phyloP scores from a whole-genome alignment of 2,113 vertebrate species.

The Raja brachyura region DNA sequence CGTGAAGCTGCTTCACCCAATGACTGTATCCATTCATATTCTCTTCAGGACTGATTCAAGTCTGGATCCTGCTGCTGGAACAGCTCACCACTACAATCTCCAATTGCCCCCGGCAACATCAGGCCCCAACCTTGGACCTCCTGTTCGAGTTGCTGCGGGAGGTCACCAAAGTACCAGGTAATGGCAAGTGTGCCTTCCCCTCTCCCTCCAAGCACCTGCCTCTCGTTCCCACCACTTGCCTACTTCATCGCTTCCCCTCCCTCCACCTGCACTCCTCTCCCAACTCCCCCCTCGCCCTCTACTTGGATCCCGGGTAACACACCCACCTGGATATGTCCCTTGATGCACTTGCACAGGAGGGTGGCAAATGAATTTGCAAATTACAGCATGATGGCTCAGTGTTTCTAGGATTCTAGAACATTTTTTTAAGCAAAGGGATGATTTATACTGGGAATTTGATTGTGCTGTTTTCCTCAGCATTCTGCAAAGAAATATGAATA shows the following conservation, averaged over 20 bases:
- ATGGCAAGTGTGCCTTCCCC: constrained; percentile 39
- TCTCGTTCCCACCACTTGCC: too few species aligned
- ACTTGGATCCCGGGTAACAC: neutral
- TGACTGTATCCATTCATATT: neutral
- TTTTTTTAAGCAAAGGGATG: neutral
- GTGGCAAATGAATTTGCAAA: neutral
- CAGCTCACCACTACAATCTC: constrained; percentile 90
- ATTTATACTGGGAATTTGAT: neutral
- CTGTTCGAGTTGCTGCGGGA: constrained; percentile 86
- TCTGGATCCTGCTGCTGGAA: constrained; percentile 90
- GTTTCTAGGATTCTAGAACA: neutral
- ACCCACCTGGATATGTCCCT: neutral
- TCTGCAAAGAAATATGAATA: too few species aligned
- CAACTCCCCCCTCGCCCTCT: neutral
- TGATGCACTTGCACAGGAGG: neutral
- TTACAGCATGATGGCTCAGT: neutral
- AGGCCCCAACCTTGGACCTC: constrained; percentile 86
- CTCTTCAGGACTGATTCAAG: constrained; percentile 81
- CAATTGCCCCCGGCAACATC: constrained; percentile 90
- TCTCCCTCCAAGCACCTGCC: neutral
- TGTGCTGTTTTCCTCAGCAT: too few species aligned
- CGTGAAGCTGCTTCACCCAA: neutral
- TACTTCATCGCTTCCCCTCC: neutral
- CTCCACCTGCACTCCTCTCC: too few species aligned
- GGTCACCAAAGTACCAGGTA: constrained; percentile 76